Conservation (phyloP, 2,888 invertebrate species). For the Trimorus sp. region DNA sequence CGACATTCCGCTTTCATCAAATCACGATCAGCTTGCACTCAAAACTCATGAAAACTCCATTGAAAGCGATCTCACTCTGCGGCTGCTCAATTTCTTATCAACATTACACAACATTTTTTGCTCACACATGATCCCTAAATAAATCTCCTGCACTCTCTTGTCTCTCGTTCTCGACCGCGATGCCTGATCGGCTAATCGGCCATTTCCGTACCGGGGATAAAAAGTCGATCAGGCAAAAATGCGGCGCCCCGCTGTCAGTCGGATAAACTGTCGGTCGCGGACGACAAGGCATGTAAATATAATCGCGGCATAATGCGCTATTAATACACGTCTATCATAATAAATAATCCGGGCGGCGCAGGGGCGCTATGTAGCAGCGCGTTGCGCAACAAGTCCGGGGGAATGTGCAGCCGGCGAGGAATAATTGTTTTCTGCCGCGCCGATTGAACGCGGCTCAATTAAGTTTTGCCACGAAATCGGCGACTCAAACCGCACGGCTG, state of each 20-base stretch:
- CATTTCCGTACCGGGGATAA: too few relatives aligned
- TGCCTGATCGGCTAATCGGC: too few relatives aligned
- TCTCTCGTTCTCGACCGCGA: too few relatives aligned
- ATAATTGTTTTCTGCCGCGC: constrained; percentile 47
- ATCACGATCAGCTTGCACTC: too few relatives aligned
- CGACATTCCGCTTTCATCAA: too few relatives aligned
- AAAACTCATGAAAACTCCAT: too few relatives aligned
- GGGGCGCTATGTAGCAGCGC: constrained; percentile 34
- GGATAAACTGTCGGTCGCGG: constrained; percentile 35
- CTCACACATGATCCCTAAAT: too few relatives aligned
- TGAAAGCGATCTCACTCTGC: too few relatives aligned
- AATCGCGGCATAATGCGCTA: constrained; percentile 50
- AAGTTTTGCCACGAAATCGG: constrained; percentile 35
- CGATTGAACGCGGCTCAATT: constrained; percentile 47
- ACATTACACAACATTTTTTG: too few relatives aligned
- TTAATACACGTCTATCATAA: constrained; percentile 56
- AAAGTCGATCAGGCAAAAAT: too few relatives aligned
- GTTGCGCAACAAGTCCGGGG: constrained; percentile 45
- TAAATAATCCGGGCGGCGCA: constrained; percentile 28
- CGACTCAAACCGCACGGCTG: constrained; percentile 19
- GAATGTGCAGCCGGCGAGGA: constrained; percentile 22
- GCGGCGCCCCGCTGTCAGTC: background rate
- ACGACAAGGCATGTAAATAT: constrained; percentile 49
- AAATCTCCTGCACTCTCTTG: too few relatives aligned
- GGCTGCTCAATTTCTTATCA: too few relatives aligned